These are phyloP conservation scores for Mustelus asterias DNA, from an alignment of 2,113 vertebrate species.

Conservation along the genomic window DNA sequence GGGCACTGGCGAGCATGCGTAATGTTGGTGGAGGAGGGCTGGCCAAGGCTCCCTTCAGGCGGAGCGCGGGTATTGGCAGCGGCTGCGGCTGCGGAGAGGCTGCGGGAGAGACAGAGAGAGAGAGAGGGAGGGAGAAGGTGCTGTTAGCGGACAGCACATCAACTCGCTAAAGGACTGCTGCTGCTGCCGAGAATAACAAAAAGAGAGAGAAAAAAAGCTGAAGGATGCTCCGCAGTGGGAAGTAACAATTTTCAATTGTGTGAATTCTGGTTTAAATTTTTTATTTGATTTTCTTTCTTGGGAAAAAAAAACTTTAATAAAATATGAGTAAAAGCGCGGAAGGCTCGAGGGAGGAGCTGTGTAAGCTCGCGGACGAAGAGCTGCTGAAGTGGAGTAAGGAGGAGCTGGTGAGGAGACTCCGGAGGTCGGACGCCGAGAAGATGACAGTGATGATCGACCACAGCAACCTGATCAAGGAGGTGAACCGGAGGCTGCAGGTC, in stretches of 20 bases:
- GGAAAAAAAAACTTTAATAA: too few relatives aligned
- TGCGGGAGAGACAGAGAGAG: too few relatives aligned
- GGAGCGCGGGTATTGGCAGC: not conserved
- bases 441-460: slow-evolving; percentile 95
- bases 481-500: slow-evolving; percentile 91
- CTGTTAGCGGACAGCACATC: not conserved
- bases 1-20: not conserved
- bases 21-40: not conserved
- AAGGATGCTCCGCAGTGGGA: not conserved
- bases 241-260: not conserved
- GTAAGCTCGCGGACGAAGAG: slow-evolving; percentile 82
- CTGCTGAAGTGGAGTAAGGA: slow-evolving; percentile 88
- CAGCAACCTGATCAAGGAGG: slow-evolving; percentile 90
- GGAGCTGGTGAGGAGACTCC: slow-evolving; percentile 81
- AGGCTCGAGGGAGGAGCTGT: slow-evolving; percentile 69
- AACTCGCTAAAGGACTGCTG: not conserved
- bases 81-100: not conserved
- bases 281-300: not conserved
- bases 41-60: not conserved
- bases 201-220: not conserved
- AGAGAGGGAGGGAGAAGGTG: not conserved
- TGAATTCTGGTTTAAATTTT: not conserved
- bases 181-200: not conserved
- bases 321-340: slow-evolving; percentile 56
- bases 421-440: slow-evolving; percentile 85